Evolutionary conservation across 2,888 invertebrate species (phyloP), one percentile per base, ranked within the genome.

Genomic region (Agrochola lota): DNA sequence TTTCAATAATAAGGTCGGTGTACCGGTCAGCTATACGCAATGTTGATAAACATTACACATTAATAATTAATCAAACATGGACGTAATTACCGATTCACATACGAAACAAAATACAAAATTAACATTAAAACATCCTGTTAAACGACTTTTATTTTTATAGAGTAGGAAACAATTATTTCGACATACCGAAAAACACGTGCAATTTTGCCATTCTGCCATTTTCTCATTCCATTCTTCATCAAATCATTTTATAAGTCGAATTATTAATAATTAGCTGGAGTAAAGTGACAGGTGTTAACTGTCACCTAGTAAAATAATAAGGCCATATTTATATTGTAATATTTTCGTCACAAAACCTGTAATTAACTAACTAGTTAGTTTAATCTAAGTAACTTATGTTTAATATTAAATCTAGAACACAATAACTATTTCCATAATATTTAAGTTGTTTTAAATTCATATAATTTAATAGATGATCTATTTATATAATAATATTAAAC

Each of bases 121-220:
- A 9, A 30, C 15, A 23, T 17, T 20, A 20, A 23, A 64, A 57
- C 43, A 43, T 35, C 15, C n/a, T 40, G 43, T 0, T 15, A 35
- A 17, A 40, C 20, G 7, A 40, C 17, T 17, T 52, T 23, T 46
- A 55, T 55, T 26, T 62, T 8, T 1, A 57, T n/a, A 59, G 15
- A 30, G 40, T 74, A 43, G 2, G 1, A 68, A 68, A 15, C 20
- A 67, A 60, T 17, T 49, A 20, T 64, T 67, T 57, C 15, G 30
- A 57, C 1, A 43, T 30, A 46, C 12, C 11, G 0, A 26, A 35
- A 26, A 59, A 69, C 15, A 62, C 30, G 8, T 26, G 57, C 5
- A 71, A 83, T 71, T 64, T 76, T 66, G 17, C n/a, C 1, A 57
- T 62, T 70, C 62, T 43, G 60, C n/a, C n/a, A n/a, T n/a, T n/a